These are phyloP conservation scores for Lysandra coridon DNA, from an alignment of 2,888 invertebrate genomes.

Conservation along the genomic window DNA sequence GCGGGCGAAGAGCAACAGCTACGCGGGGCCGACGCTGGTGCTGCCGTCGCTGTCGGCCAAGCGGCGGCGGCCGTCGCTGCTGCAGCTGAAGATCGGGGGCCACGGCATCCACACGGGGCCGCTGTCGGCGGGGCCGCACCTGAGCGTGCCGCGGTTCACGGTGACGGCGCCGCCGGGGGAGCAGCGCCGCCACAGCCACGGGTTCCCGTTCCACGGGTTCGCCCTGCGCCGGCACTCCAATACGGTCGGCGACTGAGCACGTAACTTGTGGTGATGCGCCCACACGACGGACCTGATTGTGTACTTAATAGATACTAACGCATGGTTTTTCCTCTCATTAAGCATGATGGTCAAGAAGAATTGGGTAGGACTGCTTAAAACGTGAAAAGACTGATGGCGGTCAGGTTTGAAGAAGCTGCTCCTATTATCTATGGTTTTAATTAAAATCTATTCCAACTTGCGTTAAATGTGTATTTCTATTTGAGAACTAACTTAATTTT, in stretches of 20 bases:
- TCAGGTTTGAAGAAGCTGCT: background rate
- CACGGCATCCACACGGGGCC: slow-evolving; percentile 56
- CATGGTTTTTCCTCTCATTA: slow-evolving; percentile 19
- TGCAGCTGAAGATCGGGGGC: slow-evolving; percentile 78
- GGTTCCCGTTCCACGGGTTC: slow-evolving; percentile 82
- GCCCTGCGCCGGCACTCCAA: slow-evolving; percentile 84
- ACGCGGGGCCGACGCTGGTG: slow-evolving; percentile 64
- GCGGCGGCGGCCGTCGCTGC: slow-evolving; percentile 80
- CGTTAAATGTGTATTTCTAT: background rate
- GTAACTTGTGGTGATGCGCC: slow-evolving; percentile 18
- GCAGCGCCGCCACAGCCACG: slow-evolving; percentile 74
- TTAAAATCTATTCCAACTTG: background rate
- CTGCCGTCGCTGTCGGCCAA: slow-evolving; percentile 53
- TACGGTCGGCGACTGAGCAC: slow-evolving; percentile 79
- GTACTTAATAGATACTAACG: slow-evolving; percentile 11
- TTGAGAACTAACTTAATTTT: background rate
- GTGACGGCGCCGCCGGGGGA: slow-evolving; percentile 79
- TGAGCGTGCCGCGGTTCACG: slow-evolving; percentile 77
- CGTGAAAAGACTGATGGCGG: background rate
- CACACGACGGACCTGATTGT: background rate
- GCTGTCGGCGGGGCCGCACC: slow-evolving; percentile 74
- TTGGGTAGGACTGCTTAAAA: background rate
- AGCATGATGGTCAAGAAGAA: background rate
- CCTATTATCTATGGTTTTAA: background rate
- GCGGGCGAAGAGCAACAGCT: slow-evolving; percentile 71